Evolutionary conservation across 1,140 invertebrate genomes (phyloP), one percentile per base, ranked within the genome.

Genomic region (Drosophila lowei): DNA sequence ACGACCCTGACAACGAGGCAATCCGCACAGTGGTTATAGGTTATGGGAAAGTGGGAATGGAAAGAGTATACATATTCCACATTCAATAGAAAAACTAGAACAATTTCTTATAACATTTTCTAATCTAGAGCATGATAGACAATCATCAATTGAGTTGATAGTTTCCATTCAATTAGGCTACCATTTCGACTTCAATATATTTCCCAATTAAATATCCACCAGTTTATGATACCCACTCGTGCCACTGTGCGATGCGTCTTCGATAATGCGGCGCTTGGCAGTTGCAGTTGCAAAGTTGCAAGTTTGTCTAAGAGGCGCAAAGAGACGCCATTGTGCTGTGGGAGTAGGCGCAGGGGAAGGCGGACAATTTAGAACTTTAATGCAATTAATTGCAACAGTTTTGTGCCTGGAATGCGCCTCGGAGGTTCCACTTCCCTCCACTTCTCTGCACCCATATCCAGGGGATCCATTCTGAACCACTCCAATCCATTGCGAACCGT

Each of bases 321-420:
- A 68, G 47, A 60, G 63, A 68, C 75, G 81, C 73, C 77, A 77
- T 81, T 80, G 77, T 80, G 77, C 49, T 74, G 56, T 56, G 43
- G 42, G 21, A 8, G 23, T 21, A 21, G 3, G n/a, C 11, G 18
- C 28, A 43, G 15, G 60, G 21, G n/a, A 16, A 21, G 41, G 54
- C 44, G 59, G 18, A 86, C 73, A 79, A 80, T 68, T 88, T 88
- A 86, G 83, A 88, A 72, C 83, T 81, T 85, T 85, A 78, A 75
- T 77, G 83, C 81, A 85, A 85, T 85, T 85, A 85, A 85, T 88
- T 88, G 83, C 83, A 88, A 83, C 74, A 83, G 83, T 86, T 88
- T 88, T 88, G 71, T 70, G 75, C 48, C 52, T 76, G 83, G 81
- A 85, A 85, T 85, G 78, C 23, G 77, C 73, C 73, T 68, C 34